These are phyloP conservation scores for Cyprinodon tularosa DNA, from an alignment of 2,113 vertebrate genomes.

Conservation along the genomic window DNA sequence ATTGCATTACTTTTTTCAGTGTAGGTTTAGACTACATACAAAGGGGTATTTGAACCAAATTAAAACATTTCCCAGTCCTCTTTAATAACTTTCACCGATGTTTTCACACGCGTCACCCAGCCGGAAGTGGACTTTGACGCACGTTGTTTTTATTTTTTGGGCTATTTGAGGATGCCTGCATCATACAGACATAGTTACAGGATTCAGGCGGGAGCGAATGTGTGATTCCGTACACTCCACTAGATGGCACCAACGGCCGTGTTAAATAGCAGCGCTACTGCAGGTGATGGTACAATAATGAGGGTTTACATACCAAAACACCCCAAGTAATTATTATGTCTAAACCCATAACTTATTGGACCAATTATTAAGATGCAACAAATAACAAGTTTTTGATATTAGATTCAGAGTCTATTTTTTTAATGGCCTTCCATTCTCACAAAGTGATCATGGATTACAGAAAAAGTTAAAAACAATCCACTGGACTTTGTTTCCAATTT, in stretches of 20 bases:
- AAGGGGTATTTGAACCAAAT: background rate
- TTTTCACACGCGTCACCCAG: constrained; percentile 33
- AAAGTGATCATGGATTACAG: too few species aligned
- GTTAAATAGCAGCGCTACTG: background rate
- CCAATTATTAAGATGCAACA: too few species aligned
- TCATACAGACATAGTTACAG: background rate
- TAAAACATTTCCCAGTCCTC: background rate
- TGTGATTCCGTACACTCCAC: constrained; percentile 1
- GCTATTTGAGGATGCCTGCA: constrained; percentile 45
- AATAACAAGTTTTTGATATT: too few species aligned
- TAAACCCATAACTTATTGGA: too few species aligned
- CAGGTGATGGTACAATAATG: too few species aligned
- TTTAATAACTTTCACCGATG: constrained; percentile 22
- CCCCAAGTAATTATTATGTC: too few species aligned
- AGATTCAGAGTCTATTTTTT: too few species aligned
- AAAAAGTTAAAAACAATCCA: too few species aligned
- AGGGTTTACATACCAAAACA: too few species aligned
- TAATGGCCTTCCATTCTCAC: too few species aligned
- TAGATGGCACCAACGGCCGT: constrained; percentile 52
- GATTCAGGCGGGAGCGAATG: background rate
- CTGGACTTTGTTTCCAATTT: too few species aligned
- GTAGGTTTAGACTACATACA: background rate
- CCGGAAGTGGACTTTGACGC: constrained; percentile 61
- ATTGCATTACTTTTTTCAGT: too few species aligned
- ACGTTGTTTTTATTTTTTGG: constrained; percentile 22